Evolutionary conservation across 2,888 invertebrate genomes (phyloP).

Genomic region (Erebia palarica): DNA sequence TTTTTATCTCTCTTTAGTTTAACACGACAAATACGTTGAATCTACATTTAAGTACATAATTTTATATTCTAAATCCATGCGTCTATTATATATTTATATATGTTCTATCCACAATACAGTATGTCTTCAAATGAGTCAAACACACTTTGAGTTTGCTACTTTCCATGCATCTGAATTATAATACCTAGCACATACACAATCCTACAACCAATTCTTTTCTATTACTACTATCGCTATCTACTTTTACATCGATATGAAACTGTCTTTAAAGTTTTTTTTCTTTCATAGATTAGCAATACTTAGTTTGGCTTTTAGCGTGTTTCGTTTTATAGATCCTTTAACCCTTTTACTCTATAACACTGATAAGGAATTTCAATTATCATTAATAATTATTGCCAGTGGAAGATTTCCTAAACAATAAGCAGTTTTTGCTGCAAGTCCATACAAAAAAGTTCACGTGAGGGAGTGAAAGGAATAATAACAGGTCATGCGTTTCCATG

Average conservation of each 20-base stretch:
- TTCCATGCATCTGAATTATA: constrained; percentile 56
- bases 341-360: not conserved
- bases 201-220: constrained; percentile 59
- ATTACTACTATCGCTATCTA: constrained; percentile 60
- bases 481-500: constrained; percentile 78
- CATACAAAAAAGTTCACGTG: constrained; percentile 43
- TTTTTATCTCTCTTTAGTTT: not conserved
- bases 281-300: constrained; percentile 25
- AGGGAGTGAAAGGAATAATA: constrained; percentile 64
- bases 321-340: not conserved
- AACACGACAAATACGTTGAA: not conserved
- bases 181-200: constrained; percentile 69
- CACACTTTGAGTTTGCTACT: constrained; percentile 57
- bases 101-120: constrained; percentile 46
- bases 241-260: constrained; percentile 46
- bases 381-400: constrained; percentile 29
- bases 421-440: constrained; percentile 38
- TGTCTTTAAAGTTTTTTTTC: constrained; percentile 49
- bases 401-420: constrained; percentile 25
- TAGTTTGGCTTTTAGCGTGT: constrained; percentile 36
- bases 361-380: constrained; percentile 39
- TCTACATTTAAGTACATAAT: constrained; percentile 11
- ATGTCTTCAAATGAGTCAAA: constrained; percentile 43
- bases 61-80: constrained; percentile 49
- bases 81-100: constrained; percentile 45